Percentiles rank a stretch among this genome's conserved stretches.
Conservation (phyloP, 2,888 invertebrate species). For the Escarpia spicata region DNA sequence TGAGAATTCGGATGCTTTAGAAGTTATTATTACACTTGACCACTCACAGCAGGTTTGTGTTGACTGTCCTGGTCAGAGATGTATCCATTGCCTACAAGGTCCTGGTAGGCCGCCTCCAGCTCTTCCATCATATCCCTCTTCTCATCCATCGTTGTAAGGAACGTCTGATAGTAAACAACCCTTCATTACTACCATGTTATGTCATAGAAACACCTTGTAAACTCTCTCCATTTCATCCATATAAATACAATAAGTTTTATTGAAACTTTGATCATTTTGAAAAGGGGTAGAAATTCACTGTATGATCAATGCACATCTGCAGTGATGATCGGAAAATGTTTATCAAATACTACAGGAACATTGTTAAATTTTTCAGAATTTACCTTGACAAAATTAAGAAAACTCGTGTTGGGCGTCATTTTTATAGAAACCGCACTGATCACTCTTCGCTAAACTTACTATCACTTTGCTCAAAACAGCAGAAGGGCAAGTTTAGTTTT, state of each 20-base stretch:
- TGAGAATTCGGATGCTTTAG: not conserved
- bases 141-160: conserved; percentile 21
- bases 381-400: not conserved
- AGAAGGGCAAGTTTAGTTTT: not conserved
- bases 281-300: not conserved
- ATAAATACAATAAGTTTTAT: not conserved
- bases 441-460: not conserved
- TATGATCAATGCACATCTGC: not conserved
- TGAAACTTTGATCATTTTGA: not conserved
- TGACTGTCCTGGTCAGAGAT: conserved; percentile 77
- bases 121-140: conserved; percentile 61
- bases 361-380: not conserved
- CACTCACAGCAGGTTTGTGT: conserved; percentile 17
- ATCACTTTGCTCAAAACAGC: not conserved
- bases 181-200: not conserved
- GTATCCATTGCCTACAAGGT: conserved; percentile 84
- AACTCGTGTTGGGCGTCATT: not conserved
- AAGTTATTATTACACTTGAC: conserved; percentile 48
- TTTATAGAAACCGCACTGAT: not conserved
- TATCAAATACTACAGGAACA: not conserved
- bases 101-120: conserved; percentile 72
- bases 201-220: not conserved
- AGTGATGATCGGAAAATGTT: not conserved
- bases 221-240: not conserved
- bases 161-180: not conserved